Percentiles rank a stretch among this genome's conserved stretches.
phyloP scores from a whole-genome alignment of 2,888 invertebrate species.

The Diadegma fenestrale region DNA sequence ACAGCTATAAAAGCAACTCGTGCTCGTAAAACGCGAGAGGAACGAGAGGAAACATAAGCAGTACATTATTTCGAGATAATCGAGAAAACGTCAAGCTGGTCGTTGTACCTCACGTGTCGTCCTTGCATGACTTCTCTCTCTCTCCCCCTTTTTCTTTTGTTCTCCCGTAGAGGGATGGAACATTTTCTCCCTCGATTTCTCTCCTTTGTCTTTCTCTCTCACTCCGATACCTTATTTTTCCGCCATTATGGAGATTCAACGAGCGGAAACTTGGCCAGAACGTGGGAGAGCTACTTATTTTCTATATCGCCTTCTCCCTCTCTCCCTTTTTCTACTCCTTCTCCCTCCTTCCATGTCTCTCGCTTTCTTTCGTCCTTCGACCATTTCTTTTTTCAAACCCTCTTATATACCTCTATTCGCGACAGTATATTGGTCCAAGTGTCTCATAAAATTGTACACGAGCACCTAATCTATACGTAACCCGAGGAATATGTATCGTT shows the following conservation, averaged over 20 bases:
- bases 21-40: conserved; percentile 41
- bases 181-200: conserved; percentile 38
- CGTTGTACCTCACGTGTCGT: conserved; percentile 3
- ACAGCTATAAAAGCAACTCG: conserved; percentile 24
- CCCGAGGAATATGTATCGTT: conserved; percentile 53
- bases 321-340: background rate
- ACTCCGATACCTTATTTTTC: conserved; percentile 27
- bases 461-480: conserved; percentile 24
- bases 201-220: conserved; percentile 20
- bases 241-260: conserved; percentile 66
- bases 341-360: background rate
- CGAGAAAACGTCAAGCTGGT: conserved; percentile 52
- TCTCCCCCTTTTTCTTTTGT: background rate
- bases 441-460: conserved; percentile 53
- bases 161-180: conserved; percentile 9
- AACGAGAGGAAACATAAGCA: conserved; percentile 41
- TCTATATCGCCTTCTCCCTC: conserved; percentile 35
- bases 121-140: background rate
- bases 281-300: conserved; percentile 52
- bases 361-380: conserved; percentile 5
- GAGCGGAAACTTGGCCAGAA: conserved; percentile 62
- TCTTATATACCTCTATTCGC: conserved; percentile 29
- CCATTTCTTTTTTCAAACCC: conserved; percentile 7
- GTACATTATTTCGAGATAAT: conserved; percentile 64
- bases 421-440: conserved; percentile 50